A percentile compares a stretch with the other conserved stretches of the same genome.
These are phyloP conservation scores for Hydrochoerus hydrochaeris DNA, from an alignment of 2,113 vertebrate genomes.

Conservation along the genomic window DNA sequence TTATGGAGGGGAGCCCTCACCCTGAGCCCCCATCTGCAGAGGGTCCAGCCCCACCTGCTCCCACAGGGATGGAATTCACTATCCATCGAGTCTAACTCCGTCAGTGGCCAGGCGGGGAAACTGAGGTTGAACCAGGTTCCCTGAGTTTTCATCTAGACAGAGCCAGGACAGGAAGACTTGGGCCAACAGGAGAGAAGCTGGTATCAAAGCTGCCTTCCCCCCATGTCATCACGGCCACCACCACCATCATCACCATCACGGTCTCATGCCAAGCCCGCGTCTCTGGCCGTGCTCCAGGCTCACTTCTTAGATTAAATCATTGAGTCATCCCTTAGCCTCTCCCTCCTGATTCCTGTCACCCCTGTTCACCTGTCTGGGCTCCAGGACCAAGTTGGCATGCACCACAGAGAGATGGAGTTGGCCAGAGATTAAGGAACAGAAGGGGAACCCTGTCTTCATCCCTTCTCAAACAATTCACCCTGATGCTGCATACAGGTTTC, in stretches of 20 bases:
- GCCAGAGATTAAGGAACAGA: neutral
- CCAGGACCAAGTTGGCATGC: neutral
- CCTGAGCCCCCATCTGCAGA: neutral
- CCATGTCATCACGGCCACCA: neutral
- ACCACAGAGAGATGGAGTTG: neutral
- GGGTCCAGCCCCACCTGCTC: neutral
- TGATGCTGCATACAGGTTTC: too few relatives aligned
- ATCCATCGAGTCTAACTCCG: neutral
- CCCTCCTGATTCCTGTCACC: neutral
- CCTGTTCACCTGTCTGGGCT: neutral
- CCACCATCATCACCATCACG: neutral
- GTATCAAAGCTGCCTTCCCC: neutral
- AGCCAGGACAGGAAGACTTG: neutral
- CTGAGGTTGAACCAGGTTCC: neutral
- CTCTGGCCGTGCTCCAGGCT: neutral
- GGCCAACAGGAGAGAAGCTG: neutral
- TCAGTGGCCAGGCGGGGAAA: neutral
- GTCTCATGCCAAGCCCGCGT: neutral
- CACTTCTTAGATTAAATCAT: neutral
- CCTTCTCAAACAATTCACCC: rapidly evolving
- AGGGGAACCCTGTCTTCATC: neutral
- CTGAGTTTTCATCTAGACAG: neutral
- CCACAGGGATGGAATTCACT: neutral
- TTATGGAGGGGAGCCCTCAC: neutral
- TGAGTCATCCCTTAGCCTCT: neutral